Percentiles rank a stretch among this genome's conserved stretches.
Conservation (phyloP, 2,888 invertebrate genomes). For the Latrodectus elegans region DNA sequence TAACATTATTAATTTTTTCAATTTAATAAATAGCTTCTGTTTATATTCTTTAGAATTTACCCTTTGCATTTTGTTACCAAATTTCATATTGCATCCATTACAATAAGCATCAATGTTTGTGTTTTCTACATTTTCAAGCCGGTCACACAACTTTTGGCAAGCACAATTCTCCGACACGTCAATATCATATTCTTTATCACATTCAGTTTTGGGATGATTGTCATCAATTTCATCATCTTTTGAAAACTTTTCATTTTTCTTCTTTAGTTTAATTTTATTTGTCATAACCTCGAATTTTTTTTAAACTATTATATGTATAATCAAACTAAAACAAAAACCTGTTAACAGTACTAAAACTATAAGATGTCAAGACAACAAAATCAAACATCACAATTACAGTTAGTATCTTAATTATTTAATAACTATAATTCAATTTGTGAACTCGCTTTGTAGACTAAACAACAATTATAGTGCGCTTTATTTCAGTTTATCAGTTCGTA, state of each 20-base stretch:
- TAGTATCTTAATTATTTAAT: too few species aligned
- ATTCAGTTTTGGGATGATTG: background rate
- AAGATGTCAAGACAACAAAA: background rate
- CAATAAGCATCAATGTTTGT: background rate
- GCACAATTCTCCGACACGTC: constrained; percentile 29
- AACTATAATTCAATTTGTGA: too few species aligned
- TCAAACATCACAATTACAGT: too few species aligned
- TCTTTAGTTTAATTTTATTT: constrained; percentile 41
- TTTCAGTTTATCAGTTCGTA: too few species aligned
- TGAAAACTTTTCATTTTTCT: constrained; percentile 14
- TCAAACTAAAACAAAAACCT: background rate
- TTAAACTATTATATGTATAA: background rate
- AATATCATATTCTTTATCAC: constrained; percentile 11
- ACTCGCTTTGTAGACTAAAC: too few species aligned
- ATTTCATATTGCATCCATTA: constrained; percentile 2
- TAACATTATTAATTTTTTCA: background rate
- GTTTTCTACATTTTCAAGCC: background rate
- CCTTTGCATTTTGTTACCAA: constrained; percentile 4
- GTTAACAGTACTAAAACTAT: constrained; percentile 18
- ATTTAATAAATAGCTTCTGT: background rate
- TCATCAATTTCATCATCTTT: constrained; percentile 26
- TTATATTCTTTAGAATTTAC: constrained; percentile 9
- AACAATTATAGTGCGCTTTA: too few species aligned
- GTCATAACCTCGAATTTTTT: constrained; percentile 12
- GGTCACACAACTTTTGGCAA: background rate